Base-by-base conservation (phyloP, 2,113 vertebrate species). In the Percopsis transmontana region DNA sequence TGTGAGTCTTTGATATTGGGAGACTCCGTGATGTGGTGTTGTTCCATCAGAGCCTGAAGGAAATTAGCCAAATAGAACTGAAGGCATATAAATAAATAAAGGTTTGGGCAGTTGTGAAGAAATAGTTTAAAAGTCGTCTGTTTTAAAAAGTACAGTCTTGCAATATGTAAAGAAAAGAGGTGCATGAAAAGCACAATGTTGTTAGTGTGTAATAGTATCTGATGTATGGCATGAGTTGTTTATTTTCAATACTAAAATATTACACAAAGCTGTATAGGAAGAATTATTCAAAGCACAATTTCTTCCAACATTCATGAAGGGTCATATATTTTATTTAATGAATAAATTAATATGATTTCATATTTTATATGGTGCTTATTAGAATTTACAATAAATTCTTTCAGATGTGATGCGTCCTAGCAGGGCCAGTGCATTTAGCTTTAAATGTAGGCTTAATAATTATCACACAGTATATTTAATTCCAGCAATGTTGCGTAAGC, bases 261-360 rank as follows among this genome's bases (percentile, higher is more conserved):
- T 7, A 52, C 48, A 51, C 14, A 51, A 16, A 52, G 3, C 50
- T 20, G 18, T 52, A 52, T 23, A 27, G 19, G 21, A n/a, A 61
- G 50, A 56, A 65, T 56, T 64, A 56, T 62, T 69, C 5, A 73
- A 87, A 90, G 85, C 85, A 90, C 83, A 88, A 82, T 64, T 81
- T 79, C 74, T 81, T 70, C 69, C 12, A 55, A 58, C 48, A 77
- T 52, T 52, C 0, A 64, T 16, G 3, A 69, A 21, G 15, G n/a
- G 75, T 21, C 14, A 55, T 39, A 38, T 38, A 16, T 8, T 57
- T 67, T 2, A 67, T 39, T 18, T 21, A 9, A 58, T 12, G 42
- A 14, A 23, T 23, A 24, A 24, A 61, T 9, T 3, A 16, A 20
- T 15, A 21, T 15, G 20, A 19, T 45, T 5, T 27, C 33, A 20